Percentiles rank a stretch among this genome's conserved stretches.
Evolutionary conservation across 1,140 invertebrate species (phyloP).

Genomic region (Goniozus legneri): DNA sequence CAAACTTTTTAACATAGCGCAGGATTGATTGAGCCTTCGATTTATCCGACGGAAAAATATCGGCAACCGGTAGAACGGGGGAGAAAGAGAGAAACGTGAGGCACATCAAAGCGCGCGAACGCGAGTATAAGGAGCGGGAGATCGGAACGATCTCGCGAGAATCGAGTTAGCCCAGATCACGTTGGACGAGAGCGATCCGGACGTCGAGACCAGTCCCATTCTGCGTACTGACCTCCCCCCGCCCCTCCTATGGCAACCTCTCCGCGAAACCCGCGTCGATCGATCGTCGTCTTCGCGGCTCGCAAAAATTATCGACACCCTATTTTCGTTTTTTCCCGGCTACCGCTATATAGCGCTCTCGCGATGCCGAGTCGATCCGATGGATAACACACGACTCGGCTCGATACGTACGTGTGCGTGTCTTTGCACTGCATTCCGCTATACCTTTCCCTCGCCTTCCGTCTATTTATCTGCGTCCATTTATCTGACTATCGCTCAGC

Average conservation of each 20-base stretch:
- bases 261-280: no score
- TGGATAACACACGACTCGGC: constrained; percentile 12
- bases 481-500: no score
- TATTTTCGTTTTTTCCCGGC: constrained; percentile 16
- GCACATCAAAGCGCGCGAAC: background rate
- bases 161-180: constrained; percentile 17
- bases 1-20: no score
- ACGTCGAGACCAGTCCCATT: constrained; percentile 8
- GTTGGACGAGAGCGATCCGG: constrained; percentile 14
- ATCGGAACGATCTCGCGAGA: constrained; percentile 14
- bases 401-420: constrained; percentile 14
- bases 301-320: constrained; percentile 8
- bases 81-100: background rate
- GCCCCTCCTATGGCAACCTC: no score
- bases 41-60: no score
- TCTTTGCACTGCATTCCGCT: background rate
- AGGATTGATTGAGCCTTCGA: no score
- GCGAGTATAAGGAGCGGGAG: background rate
- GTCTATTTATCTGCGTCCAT: constrained; percentile 30
- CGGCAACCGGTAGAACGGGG: no score
- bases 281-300: constrained; percentile 4
- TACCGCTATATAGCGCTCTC: constrained; percentile 3
- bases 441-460: constrained; percentile 25
- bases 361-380: constrained; percentile 19
- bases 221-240: no score